A percentile compares a stretch with the other conserved stretches of the same genome.
Evolutionary conservation across 2,113 vertebrate genomes (phyloP).

Genomic region (Machaerirhynchus nigripectus): DNA sequence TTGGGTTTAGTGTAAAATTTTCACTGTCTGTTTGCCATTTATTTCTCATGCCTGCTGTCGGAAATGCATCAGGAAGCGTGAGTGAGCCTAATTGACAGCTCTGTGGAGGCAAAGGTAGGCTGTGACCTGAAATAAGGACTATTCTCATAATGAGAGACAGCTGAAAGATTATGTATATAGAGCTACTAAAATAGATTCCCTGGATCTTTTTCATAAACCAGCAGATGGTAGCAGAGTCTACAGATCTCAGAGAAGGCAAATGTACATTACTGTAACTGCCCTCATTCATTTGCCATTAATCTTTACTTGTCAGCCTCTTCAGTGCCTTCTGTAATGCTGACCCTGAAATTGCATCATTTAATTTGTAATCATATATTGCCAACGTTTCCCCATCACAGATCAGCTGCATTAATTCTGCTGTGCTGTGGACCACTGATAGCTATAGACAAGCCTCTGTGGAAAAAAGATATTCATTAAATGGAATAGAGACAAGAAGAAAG

Average conservation of each 20-base stretch:
- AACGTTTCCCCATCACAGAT: slow-evolving; percentile 21
- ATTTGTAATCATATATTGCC: slow-evolving; percentile 56
- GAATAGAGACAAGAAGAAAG: not conserved
- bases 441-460: not conserved
- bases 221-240: slow-evolving; percentile 76
- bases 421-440: not conserved
- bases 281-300: slow-evolving; percentile 28
- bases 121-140: slow-evolving; percentile 15
- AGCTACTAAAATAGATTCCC: slow-evolving; percentile 41
- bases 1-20: not conserved
- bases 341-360: slow-evolving; percentile 63
- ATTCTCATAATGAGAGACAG: slow-evolving; percentile 26
- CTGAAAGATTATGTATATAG: slow-evolving; percentile 10
- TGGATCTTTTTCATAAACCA: slow-evolving; percentile 45
- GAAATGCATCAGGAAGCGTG: slow-evolving; percentile 12
- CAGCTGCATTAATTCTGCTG: slow-evolving; percentile 5
- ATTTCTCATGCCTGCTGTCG: not conserved
- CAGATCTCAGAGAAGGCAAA: not conserved
- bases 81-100: slow-evolving; percentile 10
- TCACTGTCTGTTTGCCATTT: not conserved
- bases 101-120: slow-evolving; percentile 20
- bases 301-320: slow-evolving; percentile 30
- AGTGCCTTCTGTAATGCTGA: slow-evolving; percentile 51
- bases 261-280: not conserved
- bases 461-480: not conserved